These are phyloP conservation scores for Echinarachnius parma DNA, from an alignment of 53 echinoderm and acorn worm genomes.

Conservation along the genomic window DNA sequence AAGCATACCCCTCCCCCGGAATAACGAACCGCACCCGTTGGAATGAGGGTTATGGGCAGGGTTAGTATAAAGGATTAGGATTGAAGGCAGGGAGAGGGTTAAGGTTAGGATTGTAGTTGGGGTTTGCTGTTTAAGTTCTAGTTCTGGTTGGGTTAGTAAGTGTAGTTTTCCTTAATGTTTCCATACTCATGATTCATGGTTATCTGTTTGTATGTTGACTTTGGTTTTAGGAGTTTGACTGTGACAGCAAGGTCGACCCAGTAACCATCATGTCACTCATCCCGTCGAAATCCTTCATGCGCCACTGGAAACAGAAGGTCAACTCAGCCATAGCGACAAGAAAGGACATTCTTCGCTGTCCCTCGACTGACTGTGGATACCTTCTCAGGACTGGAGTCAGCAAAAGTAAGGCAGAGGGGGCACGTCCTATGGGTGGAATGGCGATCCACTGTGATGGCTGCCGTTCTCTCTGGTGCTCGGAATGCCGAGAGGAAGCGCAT, in stretches of 20 bases:
- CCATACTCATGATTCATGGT: too few species aligned
- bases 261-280: slow-evolving; percentile 63
- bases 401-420: too few species aligned
- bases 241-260: slow-evolving; percentile 56
- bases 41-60: too few species aligned
- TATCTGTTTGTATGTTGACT: neutral
- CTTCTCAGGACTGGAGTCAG: slow-evolving; percentile 34
- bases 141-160: too few species aligned
- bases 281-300: slow-evolving; percentile 41
- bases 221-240: slow-evolving; percentile 56
- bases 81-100: too few species aligned
- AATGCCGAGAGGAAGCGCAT: slow-evolving; percentile 70
- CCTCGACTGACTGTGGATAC: slow-evolving; percentile 58
- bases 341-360: slow-evolving; percentile 58
- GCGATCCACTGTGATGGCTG: slow-evolving; percentile 69
- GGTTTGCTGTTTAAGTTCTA: too few species aligned
- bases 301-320: slow-evolving; percentile 39
- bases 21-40: too few species aligned
- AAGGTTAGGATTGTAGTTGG: too few species aligned
- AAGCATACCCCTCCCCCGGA: too few species aligned
- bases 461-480: slow-evolving; percentile 70
- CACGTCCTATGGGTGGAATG: slow-evolving; percentile 20
- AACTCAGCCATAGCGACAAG: slow-evolving; percentile 53
- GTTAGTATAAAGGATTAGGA: too few species aligned
- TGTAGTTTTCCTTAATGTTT: too few species aligned